These are phyloP conservation scores for Equus przewalskii DNA, from an alignment of 2,113 vertebrate genomes.

Conservation along the genomic window DNA sequence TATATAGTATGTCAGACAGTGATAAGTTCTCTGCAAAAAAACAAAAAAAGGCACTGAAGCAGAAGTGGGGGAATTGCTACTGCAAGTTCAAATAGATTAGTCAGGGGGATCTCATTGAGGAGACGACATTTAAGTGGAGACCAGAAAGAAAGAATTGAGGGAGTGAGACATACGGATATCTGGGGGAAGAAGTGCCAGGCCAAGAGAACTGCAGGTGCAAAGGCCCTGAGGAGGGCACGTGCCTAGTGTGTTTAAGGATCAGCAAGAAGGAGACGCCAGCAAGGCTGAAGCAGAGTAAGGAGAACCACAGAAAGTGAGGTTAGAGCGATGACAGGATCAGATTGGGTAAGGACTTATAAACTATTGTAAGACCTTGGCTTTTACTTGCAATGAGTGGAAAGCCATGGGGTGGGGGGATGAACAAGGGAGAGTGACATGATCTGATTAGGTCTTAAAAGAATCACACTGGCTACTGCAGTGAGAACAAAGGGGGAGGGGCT, in stretches of 20 bases:
- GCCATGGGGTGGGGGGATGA: background rate
- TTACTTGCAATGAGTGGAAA: conserved; percentile 10
- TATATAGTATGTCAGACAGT: background rate
- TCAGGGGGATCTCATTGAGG: background rate
- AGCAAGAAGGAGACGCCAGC: background rate
- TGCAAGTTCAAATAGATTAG: background rate
- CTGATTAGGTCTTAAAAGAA: conserved; percentile 16
- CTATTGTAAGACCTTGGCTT: background rate
- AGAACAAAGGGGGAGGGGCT: background rate
- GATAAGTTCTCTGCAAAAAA: background rate
- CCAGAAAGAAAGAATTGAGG: background rate
- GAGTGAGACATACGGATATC: background rate
- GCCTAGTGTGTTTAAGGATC: background rate
- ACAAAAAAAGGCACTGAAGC: background rate
- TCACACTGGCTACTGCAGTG: background rate
- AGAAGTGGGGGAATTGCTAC: background rate
- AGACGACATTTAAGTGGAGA: background rate
- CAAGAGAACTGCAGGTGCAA: background rate
- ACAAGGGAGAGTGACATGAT: background rate
- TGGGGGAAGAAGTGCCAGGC: background rate
- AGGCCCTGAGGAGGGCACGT: background rate
- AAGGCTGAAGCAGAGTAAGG: background rate
- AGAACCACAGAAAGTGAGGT: background rate
- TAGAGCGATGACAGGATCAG: background rate
- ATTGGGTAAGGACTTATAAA: background rate